These are phyloP conservation scores for Corythaixoides concolor DNA, from an alignment of 2,113 vertebrate genomes.

Conservation along the genomic window DNA sequence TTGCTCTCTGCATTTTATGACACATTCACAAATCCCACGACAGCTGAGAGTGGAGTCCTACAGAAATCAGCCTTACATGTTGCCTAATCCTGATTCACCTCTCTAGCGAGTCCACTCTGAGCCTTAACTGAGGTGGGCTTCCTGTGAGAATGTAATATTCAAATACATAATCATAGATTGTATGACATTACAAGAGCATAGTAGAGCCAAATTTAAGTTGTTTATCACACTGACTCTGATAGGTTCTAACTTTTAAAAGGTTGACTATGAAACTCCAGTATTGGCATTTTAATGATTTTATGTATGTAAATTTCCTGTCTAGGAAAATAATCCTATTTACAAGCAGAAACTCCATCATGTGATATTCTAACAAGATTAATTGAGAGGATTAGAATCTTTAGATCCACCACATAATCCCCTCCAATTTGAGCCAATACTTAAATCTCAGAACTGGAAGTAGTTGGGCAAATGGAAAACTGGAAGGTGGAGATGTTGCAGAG, in stretches of 20 bases:
- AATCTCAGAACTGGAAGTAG: neutral
- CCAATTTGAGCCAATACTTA: neutral
- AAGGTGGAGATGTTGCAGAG: neutral
- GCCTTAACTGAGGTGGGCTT: neutral
- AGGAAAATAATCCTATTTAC: conserved; percentile 58
- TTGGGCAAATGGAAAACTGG: neutral
- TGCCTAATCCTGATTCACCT: neutral
- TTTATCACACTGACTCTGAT: neutral
- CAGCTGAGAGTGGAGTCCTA: neutral
- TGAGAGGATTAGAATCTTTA: conserved; percentile 10
- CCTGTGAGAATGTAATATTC: neutral
- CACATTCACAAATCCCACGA: neutral
- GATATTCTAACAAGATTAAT: conserved; percentile 38
- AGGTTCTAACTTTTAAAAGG: neutral
- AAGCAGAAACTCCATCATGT: conserved; percentile 34
- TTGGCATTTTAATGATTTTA: neutral
- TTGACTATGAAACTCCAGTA: neutral
- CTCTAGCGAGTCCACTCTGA: neutral
- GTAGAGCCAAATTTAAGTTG: neutral
- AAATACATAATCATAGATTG: neutral
- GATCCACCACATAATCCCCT: neutral
- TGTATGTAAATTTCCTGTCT: conserved; percentile 4
- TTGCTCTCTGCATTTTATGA: neutral
- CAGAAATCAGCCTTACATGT: neutral
- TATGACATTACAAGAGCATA: neutral